Evolutionary conservation across 2,888 invertebrate genomes (phyloP).

Genomic region (Hydriomena furcata): DNA sequence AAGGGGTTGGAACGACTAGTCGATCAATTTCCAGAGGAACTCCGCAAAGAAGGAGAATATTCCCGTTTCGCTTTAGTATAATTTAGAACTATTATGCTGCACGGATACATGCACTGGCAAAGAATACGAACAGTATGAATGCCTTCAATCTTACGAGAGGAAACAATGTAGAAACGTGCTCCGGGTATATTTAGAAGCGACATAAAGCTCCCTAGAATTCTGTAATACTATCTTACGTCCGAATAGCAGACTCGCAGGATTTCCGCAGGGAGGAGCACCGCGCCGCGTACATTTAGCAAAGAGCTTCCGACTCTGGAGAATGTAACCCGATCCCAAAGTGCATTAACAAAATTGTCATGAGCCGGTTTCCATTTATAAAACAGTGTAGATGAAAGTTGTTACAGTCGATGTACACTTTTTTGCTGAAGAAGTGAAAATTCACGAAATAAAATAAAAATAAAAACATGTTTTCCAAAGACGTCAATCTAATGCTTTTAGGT

Average conservation of each 20-base stretch:
- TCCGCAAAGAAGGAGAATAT: not conserved
- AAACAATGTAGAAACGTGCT: not conserved
- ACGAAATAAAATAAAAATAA: too few species aligned
- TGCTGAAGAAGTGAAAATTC: too few species aligned
- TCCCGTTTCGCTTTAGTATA: too few species aligned
- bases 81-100: too few species aligned
- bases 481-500: too few species aligned
- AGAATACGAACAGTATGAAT: too few species aligned
- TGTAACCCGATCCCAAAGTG: constrained; percentile 23
- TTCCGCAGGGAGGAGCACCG: constrained; percentile 30
- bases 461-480: too few species aligned
- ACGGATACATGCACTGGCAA: too few species aligned
- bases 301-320: constrained; percentile 29
- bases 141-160: too few species aligned
- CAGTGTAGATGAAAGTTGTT: not conserved
- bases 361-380: constrained; percentile 4
- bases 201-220: constrained; percentile 12
- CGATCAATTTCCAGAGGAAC: not conserved
- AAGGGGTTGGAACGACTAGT: constrained; percentile 1
- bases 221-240: constrained; percentile 20
- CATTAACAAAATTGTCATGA: constrained; percentile 20
- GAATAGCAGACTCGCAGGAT: constrained; percentile 23
- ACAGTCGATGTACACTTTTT: not conserved
- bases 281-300: constrained; percentile 30
- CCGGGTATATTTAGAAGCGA: not conserved